Evolutionary conservation across 1,140 invertebrate species (phyloP).

Genomic region (Fopius arisanus): DNA sequence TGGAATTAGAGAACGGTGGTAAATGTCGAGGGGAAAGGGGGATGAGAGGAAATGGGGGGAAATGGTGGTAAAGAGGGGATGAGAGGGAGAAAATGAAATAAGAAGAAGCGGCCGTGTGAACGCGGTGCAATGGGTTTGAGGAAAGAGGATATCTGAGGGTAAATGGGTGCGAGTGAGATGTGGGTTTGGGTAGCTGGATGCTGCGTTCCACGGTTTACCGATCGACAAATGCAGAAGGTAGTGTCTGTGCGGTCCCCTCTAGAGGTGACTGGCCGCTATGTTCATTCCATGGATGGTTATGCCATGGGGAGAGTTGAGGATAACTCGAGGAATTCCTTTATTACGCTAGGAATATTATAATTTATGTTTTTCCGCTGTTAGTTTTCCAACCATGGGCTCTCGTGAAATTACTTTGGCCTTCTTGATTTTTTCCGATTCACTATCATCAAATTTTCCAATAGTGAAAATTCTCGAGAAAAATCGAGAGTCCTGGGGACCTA

Average conservation of each 20-base stretch:
- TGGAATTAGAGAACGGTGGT: neutral
- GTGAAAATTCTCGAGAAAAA: too few species aligned
- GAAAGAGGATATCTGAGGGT: neutral
- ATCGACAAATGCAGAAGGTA: constrained; percentile 12
- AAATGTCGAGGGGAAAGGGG: neutral
- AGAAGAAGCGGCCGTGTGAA: constrained; percentile 4
- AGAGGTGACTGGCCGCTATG: constrained; percentile 5
- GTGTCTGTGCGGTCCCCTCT: neutral
- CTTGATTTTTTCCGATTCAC: too few species aligned
- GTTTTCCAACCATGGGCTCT: neutral
- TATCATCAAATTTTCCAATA: too few species aligned
- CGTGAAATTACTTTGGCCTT: too few species aligned
- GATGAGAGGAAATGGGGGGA: too few species aligned
- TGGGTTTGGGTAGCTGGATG: neutral
- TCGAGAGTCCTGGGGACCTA: too few species aligned
- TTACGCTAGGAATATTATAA: neutral
- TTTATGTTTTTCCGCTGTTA: neutral
- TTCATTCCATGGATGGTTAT: constrained; percentile 14
- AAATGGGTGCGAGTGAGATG: neutral
- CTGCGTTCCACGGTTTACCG: constrained; percentile 14
- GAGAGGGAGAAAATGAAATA: neutral
- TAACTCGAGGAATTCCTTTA: neutral
- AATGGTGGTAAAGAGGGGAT: neutral
- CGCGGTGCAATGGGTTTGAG: neutral
- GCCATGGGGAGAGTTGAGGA: neutral